phyloP scores from a whole-genome alignment of 1,140 invertebrate species.

The Xylocopa sonorina region DNA sequence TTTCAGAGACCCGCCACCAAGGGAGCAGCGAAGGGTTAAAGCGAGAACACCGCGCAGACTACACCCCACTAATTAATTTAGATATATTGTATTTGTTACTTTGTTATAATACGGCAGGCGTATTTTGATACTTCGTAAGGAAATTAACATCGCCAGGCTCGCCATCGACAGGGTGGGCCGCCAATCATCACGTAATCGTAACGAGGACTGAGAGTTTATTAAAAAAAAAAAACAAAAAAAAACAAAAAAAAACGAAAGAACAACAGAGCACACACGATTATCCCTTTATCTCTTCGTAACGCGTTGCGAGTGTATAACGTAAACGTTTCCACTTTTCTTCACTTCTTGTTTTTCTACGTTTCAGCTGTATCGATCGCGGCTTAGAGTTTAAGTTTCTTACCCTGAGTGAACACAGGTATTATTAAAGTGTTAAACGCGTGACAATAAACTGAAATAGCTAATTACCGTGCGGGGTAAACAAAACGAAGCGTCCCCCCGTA shows the following conservation, averaged over 20 bases:
- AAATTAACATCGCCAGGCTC: constrained; percentile 4
- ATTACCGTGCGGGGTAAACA: not conserved
- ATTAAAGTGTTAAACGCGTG: not conserved
- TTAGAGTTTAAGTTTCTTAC: not conserved
- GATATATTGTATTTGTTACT: constrained; percentile 76
- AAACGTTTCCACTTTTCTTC: no score
- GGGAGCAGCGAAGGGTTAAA: constrained; percentile 67
- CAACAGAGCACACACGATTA: no score
- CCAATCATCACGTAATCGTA: not conserved
- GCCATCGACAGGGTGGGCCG: not conserved
- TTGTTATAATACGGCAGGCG: constrained; percentile 61
- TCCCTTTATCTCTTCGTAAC: no score
- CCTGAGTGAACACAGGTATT: constrained; percentile 6
- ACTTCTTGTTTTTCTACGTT: not conserved
- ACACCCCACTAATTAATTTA: constrained; percentile 73
- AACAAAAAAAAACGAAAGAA: no score
- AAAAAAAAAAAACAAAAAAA: no score
- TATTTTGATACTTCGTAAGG: constrained; percentile 32
- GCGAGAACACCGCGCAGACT: constrained; percentile 45
- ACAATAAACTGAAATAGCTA: not conserved
- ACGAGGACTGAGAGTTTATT: constrained; percentile 13
- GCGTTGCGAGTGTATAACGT: no score
- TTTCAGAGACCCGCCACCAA: constrained; percentile 76
- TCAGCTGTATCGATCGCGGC: not conserved
- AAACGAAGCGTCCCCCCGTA: not conserved